These are phyloP conservation scores for Trissolcus basalis DNA, from an alignment of 1,140 invertebrate genomes.

Conservation along the genomic window DNA sequence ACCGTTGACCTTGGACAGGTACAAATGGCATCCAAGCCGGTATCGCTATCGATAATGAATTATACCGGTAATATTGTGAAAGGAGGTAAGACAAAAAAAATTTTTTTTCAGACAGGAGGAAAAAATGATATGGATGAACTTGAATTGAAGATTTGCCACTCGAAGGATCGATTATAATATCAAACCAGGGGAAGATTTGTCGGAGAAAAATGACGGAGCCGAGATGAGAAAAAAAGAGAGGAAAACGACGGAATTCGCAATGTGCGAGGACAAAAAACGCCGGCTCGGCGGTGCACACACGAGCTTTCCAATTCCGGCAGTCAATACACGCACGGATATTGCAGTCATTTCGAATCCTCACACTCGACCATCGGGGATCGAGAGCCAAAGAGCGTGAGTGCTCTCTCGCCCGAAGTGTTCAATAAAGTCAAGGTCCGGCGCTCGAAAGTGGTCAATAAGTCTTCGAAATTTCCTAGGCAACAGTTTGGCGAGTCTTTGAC, in stretches of 20 bases:
- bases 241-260: conserved; percentile 27
- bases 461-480: conserved; percentile 3
- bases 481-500: too few relatives aligned
- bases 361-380: conserved; percentile 23
- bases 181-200: too few relatives aligned
- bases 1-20: conserved; percentile 62
- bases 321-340: conserved; percentile 71
- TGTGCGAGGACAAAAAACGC: conserved; percentile 44
- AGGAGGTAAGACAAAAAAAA: conserved; percentile 66
- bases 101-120: conserved; percentile 59
- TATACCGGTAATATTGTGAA: conserved; percentile 69
- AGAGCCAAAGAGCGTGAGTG: conserved; percentile 43
- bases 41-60: conserved; percentile 72
- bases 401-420: conserved; percentile 54
- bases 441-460: conserved; percentile 24
- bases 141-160: too few relatives aligned
- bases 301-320: conserved; percentile 69
- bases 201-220: neutral
- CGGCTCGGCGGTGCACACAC: conserved; percentile 57
- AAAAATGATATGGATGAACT: conserved; percentile 1
- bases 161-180: too few relatives aligned
- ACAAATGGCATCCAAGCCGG: conserved; percentile 73
- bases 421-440: conserved; percentile 65
- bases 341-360: conserved; percentile 68
- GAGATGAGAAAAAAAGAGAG: conserved; percentile 24